Evolutionary conservation across 2,797 vertebrate genomes (phyloP).

Genomic region (Falco cherrug): DNA sequence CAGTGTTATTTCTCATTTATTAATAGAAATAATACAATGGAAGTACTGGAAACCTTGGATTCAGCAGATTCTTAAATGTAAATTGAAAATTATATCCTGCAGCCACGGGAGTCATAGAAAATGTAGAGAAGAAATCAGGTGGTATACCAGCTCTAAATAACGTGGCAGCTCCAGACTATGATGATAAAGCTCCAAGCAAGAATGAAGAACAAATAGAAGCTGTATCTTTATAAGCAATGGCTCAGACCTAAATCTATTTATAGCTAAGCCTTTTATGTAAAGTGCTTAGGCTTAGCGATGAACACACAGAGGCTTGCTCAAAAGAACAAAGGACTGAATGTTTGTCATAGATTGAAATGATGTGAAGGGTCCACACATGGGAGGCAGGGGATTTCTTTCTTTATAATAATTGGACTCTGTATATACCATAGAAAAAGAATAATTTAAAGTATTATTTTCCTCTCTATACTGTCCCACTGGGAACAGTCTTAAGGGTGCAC

Average conservation of each 20-base stretch:
- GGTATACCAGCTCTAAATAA: neutral
- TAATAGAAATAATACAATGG: neutral
- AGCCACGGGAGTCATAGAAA: neutral
- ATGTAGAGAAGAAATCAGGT: neutral
- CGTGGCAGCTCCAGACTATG: neutral
- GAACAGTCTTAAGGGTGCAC: neutral
- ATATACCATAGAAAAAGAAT: neutral
- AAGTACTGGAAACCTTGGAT: neutral
- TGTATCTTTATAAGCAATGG: neutral
- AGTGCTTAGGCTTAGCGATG: constrained; percentile 47
- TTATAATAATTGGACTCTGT: neutral
- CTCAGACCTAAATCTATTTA: constrained; percentile 55
- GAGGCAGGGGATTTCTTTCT: neutral
- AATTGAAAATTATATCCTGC: neutral
- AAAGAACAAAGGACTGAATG: neutral
- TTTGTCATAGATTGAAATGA: neutral
- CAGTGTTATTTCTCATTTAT: neutral
- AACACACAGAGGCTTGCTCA: neutral
- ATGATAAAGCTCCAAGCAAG: constrained; percentile 7
- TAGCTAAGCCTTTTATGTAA: constrained; percentile 58
- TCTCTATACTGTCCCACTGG: neutral
- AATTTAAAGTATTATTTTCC: neutral
- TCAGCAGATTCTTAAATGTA: neutral
- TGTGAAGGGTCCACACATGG: neutral
- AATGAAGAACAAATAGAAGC: constrained; percentile 18